phyloP scores from a whole-genome alignment of 1,140 invertebrate genomes.

The Habropoda laboriosa region DNA sequence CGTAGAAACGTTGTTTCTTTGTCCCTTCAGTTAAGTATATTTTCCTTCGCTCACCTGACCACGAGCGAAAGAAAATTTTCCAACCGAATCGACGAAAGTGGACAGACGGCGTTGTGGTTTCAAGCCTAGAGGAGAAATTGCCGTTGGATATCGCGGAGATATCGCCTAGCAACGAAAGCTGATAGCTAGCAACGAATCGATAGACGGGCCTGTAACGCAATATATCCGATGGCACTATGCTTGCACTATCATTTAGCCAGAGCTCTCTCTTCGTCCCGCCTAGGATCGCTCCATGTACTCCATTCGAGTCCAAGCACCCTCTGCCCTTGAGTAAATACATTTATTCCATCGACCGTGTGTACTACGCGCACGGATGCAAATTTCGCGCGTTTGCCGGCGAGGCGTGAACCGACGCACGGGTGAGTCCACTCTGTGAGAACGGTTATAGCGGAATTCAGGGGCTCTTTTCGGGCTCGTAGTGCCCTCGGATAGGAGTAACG shows the following conservation, averaged over 20 bases:
- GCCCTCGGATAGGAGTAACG: too few species aligned
- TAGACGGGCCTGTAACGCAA: constrained; percentile 71
- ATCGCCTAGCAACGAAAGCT: constrained; percentile 78
- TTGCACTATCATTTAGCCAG: constrained; percentile 30
- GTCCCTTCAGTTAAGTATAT: too few species aligned
- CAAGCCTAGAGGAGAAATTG: neutral
- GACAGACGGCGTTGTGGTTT: too few species aligned
- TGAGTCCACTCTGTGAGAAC: too few species aligned
- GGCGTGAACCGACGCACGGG: constrained; percentile 56
- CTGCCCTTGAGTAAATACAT: constrained; percentile 64
- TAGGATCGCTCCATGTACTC: constrained; percentile 34
- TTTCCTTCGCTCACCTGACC: too few species aligned
- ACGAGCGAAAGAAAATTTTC: too few species aligned
- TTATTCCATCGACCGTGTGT: constrained; percentile 46
- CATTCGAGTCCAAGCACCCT: constrained; percentile 40
- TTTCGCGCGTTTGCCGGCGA: constrained; percentile 56
- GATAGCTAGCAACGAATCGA: constrained; percentile 75
- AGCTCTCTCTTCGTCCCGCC: constrained; percentile 4
- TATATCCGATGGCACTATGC: constrained; percentile 68
- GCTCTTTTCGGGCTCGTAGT: too few species aligned
- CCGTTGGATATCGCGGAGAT: constrained; percentile 67
- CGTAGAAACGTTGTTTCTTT: too few species aligned
- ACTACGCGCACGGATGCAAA: constrained; percentile 51
- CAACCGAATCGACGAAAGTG: too few species aligned
- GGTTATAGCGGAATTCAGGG: too few species aligned